Evolutionary conservation across 2,888 invertebrate species (phyloP), one percentile per base, ranked within the genome.

Genomic region (Anarsia innoxiella): DNA sequence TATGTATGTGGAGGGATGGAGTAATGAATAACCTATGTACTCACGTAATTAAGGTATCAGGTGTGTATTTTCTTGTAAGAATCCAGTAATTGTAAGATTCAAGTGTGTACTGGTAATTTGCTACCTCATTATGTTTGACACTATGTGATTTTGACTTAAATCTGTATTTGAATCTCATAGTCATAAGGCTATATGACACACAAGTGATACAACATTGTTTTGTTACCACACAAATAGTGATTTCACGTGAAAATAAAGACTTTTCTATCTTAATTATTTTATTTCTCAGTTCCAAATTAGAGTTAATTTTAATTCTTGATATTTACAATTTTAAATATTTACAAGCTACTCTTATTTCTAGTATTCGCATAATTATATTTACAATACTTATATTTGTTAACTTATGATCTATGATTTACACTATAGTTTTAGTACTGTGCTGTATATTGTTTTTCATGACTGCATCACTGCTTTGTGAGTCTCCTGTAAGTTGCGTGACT

Each of bases 401-500:
- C 11, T 26, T 31, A 33, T n/a, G n/a, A 25, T 3, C 8, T 25
- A 25, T n/a, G 8, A n/a, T n/a, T 15, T 19, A 58, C 74, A 66
- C 80, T 49, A 60, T 62, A 42, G 64, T 71, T 56, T 74, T 76
- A 5, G 80, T 57, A 23, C 59, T 53, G 43, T 77, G 70, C 36
- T 67, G 62, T 43, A 73, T 60, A 50, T 58, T 70, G 30, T 51
- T 67, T 47, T 66, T 66, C 46, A 73, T 45, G 14, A 62, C 46
- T n/a, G 59, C 41, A n/a, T 69, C 70, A 23, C 46, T 61, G 37
- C 50, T 62, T 8, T 61, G 44, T 5, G 65, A 53, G 9, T 67
- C 65, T 2, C 68, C 68, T 28, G 46, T 59, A 16, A 84, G 69
- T 1, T 74, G 74, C 2, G 80, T 76, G 1, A 82, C 82, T 15